Evolutionary conservation across 30 jellyfish, hydroid and myxozoan genomes (phyloP).

Genomic region (Rhopilema esculentum): DNA sequence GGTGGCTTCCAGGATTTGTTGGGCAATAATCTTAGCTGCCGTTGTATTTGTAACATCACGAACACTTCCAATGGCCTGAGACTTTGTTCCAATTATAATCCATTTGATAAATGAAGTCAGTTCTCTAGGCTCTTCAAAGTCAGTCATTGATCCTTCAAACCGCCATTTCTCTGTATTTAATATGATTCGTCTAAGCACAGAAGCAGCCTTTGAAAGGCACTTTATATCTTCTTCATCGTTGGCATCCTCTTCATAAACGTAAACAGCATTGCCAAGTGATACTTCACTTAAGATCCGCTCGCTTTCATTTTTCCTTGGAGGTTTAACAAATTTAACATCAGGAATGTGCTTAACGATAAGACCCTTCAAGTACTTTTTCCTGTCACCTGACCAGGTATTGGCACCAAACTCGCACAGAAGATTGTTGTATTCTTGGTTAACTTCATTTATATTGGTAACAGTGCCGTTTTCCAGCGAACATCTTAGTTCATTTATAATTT

Average conservation of each 20-base stretch:
- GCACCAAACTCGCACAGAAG: conserved; percentile 23
- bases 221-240: conserved; percentile 34
- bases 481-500: background rate
- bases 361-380: conserved; percentile 25
- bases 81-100: conserved; percentile 28
- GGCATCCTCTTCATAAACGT: conserved; percentile 17
- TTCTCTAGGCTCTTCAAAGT: conserved; percentile 41
- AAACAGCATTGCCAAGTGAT: conserved; percentile 27
- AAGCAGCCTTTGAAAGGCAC: conserved; percentile 38
- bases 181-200: conserved; percentile 24
- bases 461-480: conserved; percentile 22
- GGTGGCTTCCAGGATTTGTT: background rate
- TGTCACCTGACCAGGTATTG: conserved; percentile 28
- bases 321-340: conserved; percentile 16
- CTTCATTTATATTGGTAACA: conserved; percentile 39
- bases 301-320: conserved; percentile 3
- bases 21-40: conserved; percentile 40
- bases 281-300: conserved; percentile 6
- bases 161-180: conserved; percentile 17
- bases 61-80: conserved; percentile 38
- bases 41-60: conserved; percentile 22
- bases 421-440: conserved; percentile 7
- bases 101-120: conserved; percentile 19
- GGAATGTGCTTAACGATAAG: conserved; percentile 27
- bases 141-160: conserved; percentile 48